These are phyloP conservation scores for Mycogona germanica DNA, from an alignment of 2,888 invertebrate species.

Conservation along the genomic window DNA sequence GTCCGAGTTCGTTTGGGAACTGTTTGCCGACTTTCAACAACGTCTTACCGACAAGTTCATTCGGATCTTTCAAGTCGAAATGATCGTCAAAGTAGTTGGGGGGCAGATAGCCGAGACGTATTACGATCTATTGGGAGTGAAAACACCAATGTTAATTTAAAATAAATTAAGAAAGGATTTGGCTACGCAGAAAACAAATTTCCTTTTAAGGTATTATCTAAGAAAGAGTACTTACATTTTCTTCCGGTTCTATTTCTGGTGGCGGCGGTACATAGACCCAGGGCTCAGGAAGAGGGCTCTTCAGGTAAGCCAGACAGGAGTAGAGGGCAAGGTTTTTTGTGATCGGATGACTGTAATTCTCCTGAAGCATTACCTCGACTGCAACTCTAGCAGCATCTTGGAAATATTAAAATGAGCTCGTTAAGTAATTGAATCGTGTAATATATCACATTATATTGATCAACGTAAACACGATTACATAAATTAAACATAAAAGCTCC, in stretches of 20 bases:
- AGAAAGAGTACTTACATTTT: slow-evolving; percentile 24
- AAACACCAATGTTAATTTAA: no score
- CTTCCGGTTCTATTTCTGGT: slow-evolving; percentile 27
- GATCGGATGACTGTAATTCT: slow-evolving; percentile 62
- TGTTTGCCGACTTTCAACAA: slow-evolving; percentile 36
- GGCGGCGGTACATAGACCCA: slow-evolving; percentile 24
- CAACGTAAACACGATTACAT: no score
- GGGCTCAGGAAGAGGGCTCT: slow-evolving; percentile 22
- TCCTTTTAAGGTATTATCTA: no score
- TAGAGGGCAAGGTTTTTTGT: slow-evolving; percentile 54
- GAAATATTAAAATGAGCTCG: no score
- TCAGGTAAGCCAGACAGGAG: slow-evolving; percentile 58
- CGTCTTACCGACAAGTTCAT: slow-evolving; percentile 68
- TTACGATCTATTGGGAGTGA: slow-evolving; percentile 41
- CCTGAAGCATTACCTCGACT: slow-evolving; percentile 71
- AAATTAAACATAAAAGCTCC: no score
- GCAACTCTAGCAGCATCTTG: slow-evolving; percentile 60
- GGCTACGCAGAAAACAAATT: no score
- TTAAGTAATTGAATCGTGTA: no score
- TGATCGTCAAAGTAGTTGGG: slow-evolving; percentile 81
- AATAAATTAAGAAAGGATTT: not conserved
- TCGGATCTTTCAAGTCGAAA: slow-evolving; percentile 63
- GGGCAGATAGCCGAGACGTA: slow-evolving; percentile 63
- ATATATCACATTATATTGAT: no score
- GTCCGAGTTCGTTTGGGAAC: slow-evolving; percentile 24